Percentiles rank a stretch among this genome's conserved stretches.
Conservation (phyloP, 2,113 vertebrate species). For the Chaetodon auriga region DNA sequence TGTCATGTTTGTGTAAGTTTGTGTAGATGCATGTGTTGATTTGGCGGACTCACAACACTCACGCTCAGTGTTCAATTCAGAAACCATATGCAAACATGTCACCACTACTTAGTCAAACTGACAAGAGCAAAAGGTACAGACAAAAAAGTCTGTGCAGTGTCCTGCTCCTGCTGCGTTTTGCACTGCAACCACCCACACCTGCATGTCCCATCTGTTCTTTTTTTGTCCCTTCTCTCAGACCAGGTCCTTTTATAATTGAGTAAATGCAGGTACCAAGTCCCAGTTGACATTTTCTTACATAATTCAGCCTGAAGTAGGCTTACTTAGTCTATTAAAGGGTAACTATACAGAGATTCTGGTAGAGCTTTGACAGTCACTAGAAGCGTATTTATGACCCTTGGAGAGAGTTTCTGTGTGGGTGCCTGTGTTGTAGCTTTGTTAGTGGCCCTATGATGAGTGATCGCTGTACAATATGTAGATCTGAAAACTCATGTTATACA, state of each 20-base stretch:
- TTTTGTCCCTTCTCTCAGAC: conserved; percentile 1
- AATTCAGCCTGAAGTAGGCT: neutral
- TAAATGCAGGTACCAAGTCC: neutral
- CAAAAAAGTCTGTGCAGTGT: neutral
- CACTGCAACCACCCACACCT: neutral
- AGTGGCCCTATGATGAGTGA: neutral
- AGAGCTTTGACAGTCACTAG: neutral
- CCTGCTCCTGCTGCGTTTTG: neutral
- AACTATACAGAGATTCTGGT: neutral
- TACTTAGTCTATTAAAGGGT: neutral
- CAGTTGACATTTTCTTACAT: neutral
- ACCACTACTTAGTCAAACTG: neutral
- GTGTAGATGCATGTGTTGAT: conserved; percentile 1
- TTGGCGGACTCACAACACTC: neutral
- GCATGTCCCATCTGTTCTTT: neutral
- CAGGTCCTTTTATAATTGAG: neutral
- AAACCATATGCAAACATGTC: conserved; percentile 5
- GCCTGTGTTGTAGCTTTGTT: neutral
- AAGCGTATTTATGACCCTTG: neutral
- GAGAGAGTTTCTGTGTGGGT: neutral
- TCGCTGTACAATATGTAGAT: neutral
- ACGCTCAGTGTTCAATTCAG: neutral
- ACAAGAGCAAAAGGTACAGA: neutral
- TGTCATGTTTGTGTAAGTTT: conserved; percentile 18
- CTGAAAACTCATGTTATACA: neutral